Conservation (phyloP, 2,797 vertebrate genomes). For the Malacoctenus gilli region DNA sequence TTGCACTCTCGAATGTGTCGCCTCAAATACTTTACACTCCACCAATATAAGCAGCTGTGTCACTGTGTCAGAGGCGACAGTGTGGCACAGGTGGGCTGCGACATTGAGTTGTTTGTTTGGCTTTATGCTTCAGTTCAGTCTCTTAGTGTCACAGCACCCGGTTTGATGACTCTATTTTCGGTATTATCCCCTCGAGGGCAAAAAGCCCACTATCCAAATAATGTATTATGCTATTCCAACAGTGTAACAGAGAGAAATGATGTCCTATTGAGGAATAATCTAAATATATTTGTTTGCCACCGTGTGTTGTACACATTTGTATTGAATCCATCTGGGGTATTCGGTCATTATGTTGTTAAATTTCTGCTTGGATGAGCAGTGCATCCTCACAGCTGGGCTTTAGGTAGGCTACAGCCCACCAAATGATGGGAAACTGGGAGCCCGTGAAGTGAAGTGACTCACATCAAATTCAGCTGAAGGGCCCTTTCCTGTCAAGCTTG, state of each 20-base stretch:
- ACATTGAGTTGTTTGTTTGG: conserved; percentile 25
- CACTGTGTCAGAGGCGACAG: not conserved
- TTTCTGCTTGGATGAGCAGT: conserved; percentile 70
- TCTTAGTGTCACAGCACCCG: conserved; percentile 8
- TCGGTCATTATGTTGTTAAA: conserved; percentile 66
- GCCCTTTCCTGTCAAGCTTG: conserved; percentile 63
- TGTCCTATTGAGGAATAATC: conserved; percentile 5
- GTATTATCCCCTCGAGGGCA: conserved; percentile 3
- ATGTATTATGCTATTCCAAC: not conserved
- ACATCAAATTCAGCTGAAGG: conserved; percentile 66
- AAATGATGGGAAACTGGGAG: conserved; percentile 66
- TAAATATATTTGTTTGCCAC: conserved; percentile 10
- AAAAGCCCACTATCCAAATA: not conserved
- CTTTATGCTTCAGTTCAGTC: conserved; percentile 17
- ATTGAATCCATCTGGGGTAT: conserved; percentile 51
- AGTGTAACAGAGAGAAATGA: not conserved
- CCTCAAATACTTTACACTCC: not conserved
- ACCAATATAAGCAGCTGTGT: conserved; percentile 7
- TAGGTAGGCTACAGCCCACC: conserved; percentile 61
- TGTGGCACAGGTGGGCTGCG: not conserved
- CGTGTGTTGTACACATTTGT: conserved; percentile 9
- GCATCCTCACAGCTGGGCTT: conserved; percentile 68
- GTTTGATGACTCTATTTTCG: conserved; percentile 24
- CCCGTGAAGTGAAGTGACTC: conserved; percentile 70
- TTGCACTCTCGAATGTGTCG: not conserved